These are phyloP conservation scores for Platichthys flesus DNA, from an alignment of 2,113 vertebrate genomes.

Conservation along the genomic window DNA sequence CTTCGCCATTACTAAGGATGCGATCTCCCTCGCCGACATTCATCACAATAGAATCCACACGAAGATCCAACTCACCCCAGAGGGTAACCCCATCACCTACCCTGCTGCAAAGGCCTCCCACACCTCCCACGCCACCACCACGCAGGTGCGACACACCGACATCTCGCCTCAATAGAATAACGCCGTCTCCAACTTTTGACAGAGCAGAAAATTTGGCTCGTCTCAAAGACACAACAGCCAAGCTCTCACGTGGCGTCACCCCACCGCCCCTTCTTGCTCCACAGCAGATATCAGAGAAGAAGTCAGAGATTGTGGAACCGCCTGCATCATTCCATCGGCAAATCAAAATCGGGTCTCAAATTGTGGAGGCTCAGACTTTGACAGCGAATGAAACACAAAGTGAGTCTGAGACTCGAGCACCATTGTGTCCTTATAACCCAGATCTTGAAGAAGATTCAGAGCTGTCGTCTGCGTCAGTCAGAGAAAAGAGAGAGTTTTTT, in stretches of 20 bases:
- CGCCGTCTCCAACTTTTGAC: conserved; percentile 83
- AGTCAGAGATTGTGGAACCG: conserved; percentile 86
- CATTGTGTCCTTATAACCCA: conserved; percentile 79
- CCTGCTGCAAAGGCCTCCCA: conserved; percentile 75
- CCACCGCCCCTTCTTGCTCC: conserved; percentile 68
- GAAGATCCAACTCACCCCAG: conserved; percentile 80
- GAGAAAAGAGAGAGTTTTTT: conserved; percentile 78
- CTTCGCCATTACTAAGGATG: conserved; percentile 82
- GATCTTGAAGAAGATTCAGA: conserved; percentile 56
- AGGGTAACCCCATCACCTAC: conserved; percentile 78
- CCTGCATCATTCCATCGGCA: conserved; percentile 87
- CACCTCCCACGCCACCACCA: conserved; percentile 78
- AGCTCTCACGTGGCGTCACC: conserved; percentile 82
- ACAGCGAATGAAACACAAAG: conserved; percentile 39
- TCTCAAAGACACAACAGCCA: conserved; percentile 88
- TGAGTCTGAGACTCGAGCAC: conserved; percentile 72
- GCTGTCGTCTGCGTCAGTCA: conserved; percentile 70
- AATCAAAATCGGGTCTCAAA: conserved; percentile 84
- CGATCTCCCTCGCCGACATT: conserved; percentile 88
- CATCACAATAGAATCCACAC: conserved; percentile 89
- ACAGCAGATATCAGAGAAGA: conserved; percentile 80
- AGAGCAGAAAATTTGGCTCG: conserved; percentile 87
- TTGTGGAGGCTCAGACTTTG: conserved; percentile 63
- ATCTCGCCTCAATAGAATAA: conserved; percentile 73
- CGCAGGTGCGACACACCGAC: conserved; percentile 78